Base-by-base conservation (phyloP, 2,797 vertebrate genomes). In the Leucoraja ocellata region DNA sequence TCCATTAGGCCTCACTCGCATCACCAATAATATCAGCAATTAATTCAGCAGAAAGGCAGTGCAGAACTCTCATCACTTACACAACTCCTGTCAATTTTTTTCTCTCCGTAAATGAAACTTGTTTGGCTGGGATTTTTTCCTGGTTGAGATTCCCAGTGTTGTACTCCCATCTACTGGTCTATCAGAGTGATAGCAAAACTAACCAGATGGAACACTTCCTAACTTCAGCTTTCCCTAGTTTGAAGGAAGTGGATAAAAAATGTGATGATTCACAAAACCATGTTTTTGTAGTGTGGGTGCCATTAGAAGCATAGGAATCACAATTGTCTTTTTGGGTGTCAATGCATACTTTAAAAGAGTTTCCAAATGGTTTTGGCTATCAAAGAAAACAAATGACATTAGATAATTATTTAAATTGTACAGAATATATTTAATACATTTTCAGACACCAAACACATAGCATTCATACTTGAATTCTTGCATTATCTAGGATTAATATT, bases 401-500 rank as follows among this genome's bases (percentile, higher is more conserved):
- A 4, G 83, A 86, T 88, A 13, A 65, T 65, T 63, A 28, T 63
- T 65, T 63, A 88, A 88, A 32, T 23, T 2, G 14, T 65, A 65
- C 65, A 21, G 84, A 88, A 88, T 68, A 36, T n/a, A 88, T 65
- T 88, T 88, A 63, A 65, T 63, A 68, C 28, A 36, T 65, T 88
- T 88, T 32, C 32, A 68, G n/a, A 68, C 61, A 16, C n/a, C 36
- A n/a, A 14, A 36, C 2, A 84, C 54, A n/a, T n/a, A 8, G 16
- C n/a, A 68, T 23, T 84, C 6, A 36, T 21, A 63, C 11, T 88
- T 65, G 63, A 63, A 28, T 28, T n/a, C 6, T 58, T 58, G 10
- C n/a, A 65, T 68, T n/a, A 65, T 68, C 61, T n/a, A 5, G 16
- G 5, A 88, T 88, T 32, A 86, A 86, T 86, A 68, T 32, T 32